phyloP scores from a whole-genome alignment of 2,888 invertebrate genomes.

The Agrenia bidenticulata region DNA sequence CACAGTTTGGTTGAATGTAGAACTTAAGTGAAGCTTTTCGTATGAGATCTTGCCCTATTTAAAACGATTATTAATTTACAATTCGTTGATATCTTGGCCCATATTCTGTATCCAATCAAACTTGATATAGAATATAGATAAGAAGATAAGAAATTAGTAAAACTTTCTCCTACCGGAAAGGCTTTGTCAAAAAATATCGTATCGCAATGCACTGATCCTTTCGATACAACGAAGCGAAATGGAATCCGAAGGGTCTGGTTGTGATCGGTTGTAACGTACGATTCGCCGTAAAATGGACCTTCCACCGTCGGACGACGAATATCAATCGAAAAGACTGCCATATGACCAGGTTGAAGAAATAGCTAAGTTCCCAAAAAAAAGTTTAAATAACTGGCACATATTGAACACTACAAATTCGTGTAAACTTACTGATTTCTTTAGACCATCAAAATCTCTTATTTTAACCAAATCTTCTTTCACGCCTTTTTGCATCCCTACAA shows the following conservation, averaged over 20 bases:
- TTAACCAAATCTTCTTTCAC: conserved; percentile 52
- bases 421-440: conserved; percentile 51
- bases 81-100: background rate
- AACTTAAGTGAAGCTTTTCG: conserved; percentile 75
- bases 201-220: conserved; percentile 70
- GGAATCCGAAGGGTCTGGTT: conserved; percentile 67
- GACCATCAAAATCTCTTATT: conserved; percentile 50
- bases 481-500: conserved; percentile 66
- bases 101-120: background rate
- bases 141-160: background rate
- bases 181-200: conserved; percentile 72
- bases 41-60: conserved; percentile 74
- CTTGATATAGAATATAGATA: background rate
- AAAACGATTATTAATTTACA: conserved; percentile 30
- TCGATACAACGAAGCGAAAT: conserved; percentile 73
- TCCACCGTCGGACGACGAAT: conserved; percentile 70
- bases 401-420: background rate
- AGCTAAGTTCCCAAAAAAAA: conserved; percentile 56
- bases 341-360: conserved; percentile 63
- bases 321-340: conserved; percentile 71
- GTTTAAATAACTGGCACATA: conserved; percentile 20
- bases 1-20: conserved; percentile 78
- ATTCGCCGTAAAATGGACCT: conserved; percentile 67
- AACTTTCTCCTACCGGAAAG: conserved; percentile 71
- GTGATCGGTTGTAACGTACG: conserved; percentile 71